Evolutionary conservation across 1,140 invertebrate genomes (phyloP), one percentile per base, ranked within the genome.

Genomic region (Heliconius himera): DNA sequence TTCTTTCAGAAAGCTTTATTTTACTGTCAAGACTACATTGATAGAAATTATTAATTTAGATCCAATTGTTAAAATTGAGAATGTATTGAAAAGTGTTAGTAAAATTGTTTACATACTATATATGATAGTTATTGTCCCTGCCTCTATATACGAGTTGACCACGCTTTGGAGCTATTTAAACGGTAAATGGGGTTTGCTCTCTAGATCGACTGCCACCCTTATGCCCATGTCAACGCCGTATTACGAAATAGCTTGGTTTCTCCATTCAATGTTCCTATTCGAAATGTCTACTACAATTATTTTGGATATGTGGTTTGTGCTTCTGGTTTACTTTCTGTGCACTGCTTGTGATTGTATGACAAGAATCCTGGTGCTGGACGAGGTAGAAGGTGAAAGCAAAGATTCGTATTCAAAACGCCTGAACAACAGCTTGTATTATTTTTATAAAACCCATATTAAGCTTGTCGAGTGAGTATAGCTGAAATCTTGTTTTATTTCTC

Each of bases 251-350:
- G 86, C 86, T 13, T 89, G 88, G 81, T 51, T 88, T 9, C 46
- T 92, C 11, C 92, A 93, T 29, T 84, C 78, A 1, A 81, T 91
- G 29, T 92, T 89, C 78, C 73, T 92, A 9, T 82, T 88, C 29
- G 77, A 88, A 76, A 81, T 90, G 38, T 80, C 84, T 3, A 84
- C 83, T 18, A 87, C 85, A 8, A 84, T 91, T 13, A 83, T 92
- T 18, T 74, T 91, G 41, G 91, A 93, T 54, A 84, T 93, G 86
- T 93, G 91, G 90, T 91, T 91, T 56, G 84, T 92, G 36, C 29
- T 90, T 1, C 60, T 93, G 11, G 87, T 91, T 70, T 87, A 83
- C 77, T 89, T 90, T 33, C 82, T 89, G 20, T 91, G 87, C 74
- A 18, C 77, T 9, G 84, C 88, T 1, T 83, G 78, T 73, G 88